Evolutionary conservation across 2,113 vertebrate species (phyloP).

Genomic region (Ptilonorhynchus violaceus): DNA sequence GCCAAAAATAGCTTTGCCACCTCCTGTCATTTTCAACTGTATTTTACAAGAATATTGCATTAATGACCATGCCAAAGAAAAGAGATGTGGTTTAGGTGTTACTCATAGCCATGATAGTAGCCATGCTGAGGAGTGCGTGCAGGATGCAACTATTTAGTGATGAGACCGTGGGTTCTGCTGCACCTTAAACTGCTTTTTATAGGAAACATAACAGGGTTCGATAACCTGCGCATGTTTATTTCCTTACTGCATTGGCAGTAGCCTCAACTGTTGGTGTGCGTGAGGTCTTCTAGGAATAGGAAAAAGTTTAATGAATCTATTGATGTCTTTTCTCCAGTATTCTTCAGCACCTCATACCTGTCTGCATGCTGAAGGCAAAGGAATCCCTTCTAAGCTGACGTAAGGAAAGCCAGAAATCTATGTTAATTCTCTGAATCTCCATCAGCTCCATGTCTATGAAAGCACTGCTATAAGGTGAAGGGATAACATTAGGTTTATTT

Average conservation of each 20-base stretch:
- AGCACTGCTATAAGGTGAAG: not conserved
- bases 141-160: not conserved
- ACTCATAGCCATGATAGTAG: not conserved
- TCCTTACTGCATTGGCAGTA: not conserved
- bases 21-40: not conserved
- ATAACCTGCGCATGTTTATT: not conserved
- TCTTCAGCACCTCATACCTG: not conserved
- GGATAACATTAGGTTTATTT: not conserved
- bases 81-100: not conserved
- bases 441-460: not conserved
- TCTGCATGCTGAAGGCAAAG: not conserved
- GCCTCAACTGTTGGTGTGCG: not conserved
- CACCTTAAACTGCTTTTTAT: not conserved
- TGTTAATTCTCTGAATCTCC: not conserved
- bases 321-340: not conserved
- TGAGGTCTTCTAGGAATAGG: not conserved
- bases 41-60: not conserved
- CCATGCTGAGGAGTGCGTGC: not conserved
- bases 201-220: not conserved
- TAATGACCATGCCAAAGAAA: not conserved
- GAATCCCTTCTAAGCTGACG: not conserved
- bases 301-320: not conserved
- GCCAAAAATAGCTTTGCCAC: not conserved
- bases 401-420: not conserved
- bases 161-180: not conserved